Base-by-base conservation (phyloP, 1,140 invertebrate genomes). In the Sminthurinus signatus region DNA sequence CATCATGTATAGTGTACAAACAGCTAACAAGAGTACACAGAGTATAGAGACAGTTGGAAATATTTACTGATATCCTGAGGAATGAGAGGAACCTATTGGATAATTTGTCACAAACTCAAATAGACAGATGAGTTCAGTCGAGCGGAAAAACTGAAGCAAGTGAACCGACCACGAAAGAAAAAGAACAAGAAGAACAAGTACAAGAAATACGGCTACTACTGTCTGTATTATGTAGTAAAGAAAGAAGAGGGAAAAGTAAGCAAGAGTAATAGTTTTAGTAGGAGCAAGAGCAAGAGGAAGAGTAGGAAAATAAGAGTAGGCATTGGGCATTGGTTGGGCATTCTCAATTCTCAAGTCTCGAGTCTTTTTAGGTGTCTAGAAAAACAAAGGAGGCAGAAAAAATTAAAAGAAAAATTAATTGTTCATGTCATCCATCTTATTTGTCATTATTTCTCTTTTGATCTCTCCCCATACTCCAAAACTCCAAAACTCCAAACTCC, bases 381-480 rank as follows among this genome's bases (percentile, higher is more conserved):
- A 59, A 67, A 60, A 63, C 61, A 67, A 63, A 68, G 58, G 52
- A 39, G 59, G 52, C 21, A 32, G 59, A 65, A 65, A 64, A 60
- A 65, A 62, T 54, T 62, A 64, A 57, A 67, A 61, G 64, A 70
- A 70, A 60, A 62, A 70, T 70, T 70, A 70, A 70, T 70, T 67
- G 68, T 62, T 70, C 68, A 57, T 62, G 68, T 70, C 68, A 70
- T 70, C 65, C 68, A 70, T 70, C 68, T 70, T 70, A 70, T 70
- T 70, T 65, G 61, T 60, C 57, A 60, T 60, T 60, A 44, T 60
- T 39, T 61, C 44, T 61, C 44, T 61, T 44, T 61, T 61, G 42
- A 48, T 61, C 46, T 51, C 27, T 52, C 59, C 21, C 42, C 27
- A 28, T 60, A 29, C 25, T n/a, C n/a, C n/a, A n/a, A n/a, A n/a